Evolutionary conservation across 2,888 invertebrate species (phyloP).

Genomic region (Seira musarum): DNA sequence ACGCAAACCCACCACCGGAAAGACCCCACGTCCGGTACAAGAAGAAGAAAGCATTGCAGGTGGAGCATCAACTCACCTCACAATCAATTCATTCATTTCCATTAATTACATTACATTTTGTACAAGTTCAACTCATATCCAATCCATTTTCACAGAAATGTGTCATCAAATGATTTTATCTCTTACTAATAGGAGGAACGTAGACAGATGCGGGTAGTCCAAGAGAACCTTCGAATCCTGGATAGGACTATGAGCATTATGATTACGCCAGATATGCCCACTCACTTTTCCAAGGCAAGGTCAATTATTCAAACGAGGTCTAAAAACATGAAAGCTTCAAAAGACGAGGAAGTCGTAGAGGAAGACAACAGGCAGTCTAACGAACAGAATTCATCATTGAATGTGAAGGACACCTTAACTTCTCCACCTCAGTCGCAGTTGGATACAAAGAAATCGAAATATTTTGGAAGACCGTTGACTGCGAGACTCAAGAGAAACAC

Average conservation of each 20-base stretch:
- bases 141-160: too few relatives aligned
- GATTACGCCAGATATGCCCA: slow-evolving; percentile 43
- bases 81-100: too few relatives aligned
- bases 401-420: background rate
- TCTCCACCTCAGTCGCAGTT: background rate
- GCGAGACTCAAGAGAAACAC: slow-evolving; percentile 60
- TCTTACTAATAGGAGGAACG: too few relatives aligned
- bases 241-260: slow-evolving; percentile 67
- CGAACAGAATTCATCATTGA: background rate
- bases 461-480: slow-evolving; percentile 55
- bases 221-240: slow-evolving; percentile 66
- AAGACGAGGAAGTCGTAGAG: slow-evolving; percentile 17
- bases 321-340: background rate
- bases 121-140: too few relatives aligned
- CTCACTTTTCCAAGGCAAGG: slow-evolving; percentile 48
- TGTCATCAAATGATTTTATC: too few relatives aligned
- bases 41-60: slow-evolving; percentile 63
- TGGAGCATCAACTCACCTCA: too few relatives aligned
- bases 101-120: too few relatives aligned
- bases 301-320: background rate
- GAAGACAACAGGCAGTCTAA: background rate
- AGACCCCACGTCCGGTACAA: slow-evolving; percentile 67
- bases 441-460: slow-evolving; percentile 25
- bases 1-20: slow-evolving; percentile 62
- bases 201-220: slow-evolving; percentile 65